Base-by-base conservation (phyloP, 64 coral and sea anemone genomes). In the Stichodactyla mertensii region DNA sequence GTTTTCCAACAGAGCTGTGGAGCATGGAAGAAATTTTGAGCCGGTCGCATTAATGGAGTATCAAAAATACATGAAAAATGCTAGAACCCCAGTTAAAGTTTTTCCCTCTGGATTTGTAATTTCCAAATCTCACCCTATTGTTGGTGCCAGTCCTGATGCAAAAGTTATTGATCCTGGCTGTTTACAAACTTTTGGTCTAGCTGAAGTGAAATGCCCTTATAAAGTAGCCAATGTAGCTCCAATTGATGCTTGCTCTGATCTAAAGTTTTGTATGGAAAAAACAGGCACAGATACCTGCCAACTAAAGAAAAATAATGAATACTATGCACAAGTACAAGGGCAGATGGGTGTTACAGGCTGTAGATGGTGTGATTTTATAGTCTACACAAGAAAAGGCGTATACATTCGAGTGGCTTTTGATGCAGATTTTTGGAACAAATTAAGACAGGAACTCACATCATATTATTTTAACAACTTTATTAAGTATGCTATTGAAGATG, bases 211-310 rank as follows among this genome's bases (percentile, higher is more conserved):
- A 84, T 84, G 83, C 55, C 83, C 83, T 22, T 82, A 71, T 26
- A 71, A 71, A 26, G 16, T 71, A n/a, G 67, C 67, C 24, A 26
- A 71, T 55, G 86, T 80, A 4, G 66, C 86, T 27, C 69, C 86
- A 31, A 15, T 79, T n/a, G 86, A 88, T 15, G 86, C 86, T 26
- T 88, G 86, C n/a, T 56, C 71, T 57, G 86, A 88, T 78, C 54
- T 54, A 0, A 80, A 62, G 4, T 88, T 88, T 28, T 60, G 20
- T 52, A 16, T 88, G 28, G n/a, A n/a, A n/a, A n/a, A n/a, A n/a
- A n/a, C n/a, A n/a, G n/a, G n/a, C n/a, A n/a, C n/a, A n/a, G n/a
- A n/a, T n/a, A n/a, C n/a, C n/a, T n/a, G n/a, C n/a, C n/a, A n/a
- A n/a, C n/a, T n/a, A n/a, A n/a, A n/a, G n/a, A n/a, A n/a, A n/a